phyloP scores from a whole-genome alignment of 53 echinoderm and acorn worm genomes.

The Echinometra lucunter region DNA sequence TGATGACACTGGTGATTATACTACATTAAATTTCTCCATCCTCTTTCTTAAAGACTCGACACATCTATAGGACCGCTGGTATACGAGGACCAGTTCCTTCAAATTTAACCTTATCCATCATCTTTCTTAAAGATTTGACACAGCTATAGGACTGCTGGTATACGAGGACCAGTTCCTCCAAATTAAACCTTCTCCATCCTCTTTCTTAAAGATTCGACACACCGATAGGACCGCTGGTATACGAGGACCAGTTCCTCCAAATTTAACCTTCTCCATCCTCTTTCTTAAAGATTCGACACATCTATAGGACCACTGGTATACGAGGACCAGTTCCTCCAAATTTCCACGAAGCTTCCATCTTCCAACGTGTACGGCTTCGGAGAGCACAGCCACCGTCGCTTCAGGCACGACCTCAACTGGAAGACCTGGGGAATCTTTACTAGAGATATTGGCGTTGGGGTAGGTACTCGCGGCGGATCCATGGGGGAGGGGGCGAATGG shows the following conservation, averaged over 20 bases:
- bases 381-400: slow-evolving; percentile 90
- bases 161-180: slow-evolving; percentile 86
- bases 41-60: slow-evolving; percentile 72
- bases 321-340: slow-evolving; percentile 95
- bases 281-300: slow-evolving; percentile 77
- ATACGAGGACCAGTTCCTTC: slow-evolving; percentile 85
- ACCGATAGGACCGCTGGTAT: slow-evolving; percentile 82
- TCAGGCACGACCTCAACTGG: slow-evolving; percentile 86
- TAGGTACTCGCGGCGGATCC: no score
- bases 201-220: slow-evolving; percentile 77
- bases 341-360: slow-evolving; percentile 86
- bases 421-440: slow-evolving; percentile 97
- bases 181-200: neutral
- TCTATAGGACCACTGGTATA: slow-evolving; percentile 83
- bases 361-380: slow-evolving; percentile 93
- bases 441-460: slow-evolving; percentile 88
- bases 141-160: slow-evolving; percentile 81
- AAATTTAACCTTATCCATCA: neutral
- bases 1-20: slow-evolving; percentile 30
- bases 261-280: neutral
- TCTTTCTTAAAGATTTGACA: slow-evolving; percentile 74
- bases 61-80: slow-evolving; percentile 81
- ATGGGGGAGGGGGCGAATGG: no score
- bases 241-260: slow-evolving; percentile 76
- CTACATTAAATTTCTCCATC: no score